Base-by-base conservation (phyloP, 53 echinoderm and acorn worm genomes). In the Arbacia lixula region DNA sequence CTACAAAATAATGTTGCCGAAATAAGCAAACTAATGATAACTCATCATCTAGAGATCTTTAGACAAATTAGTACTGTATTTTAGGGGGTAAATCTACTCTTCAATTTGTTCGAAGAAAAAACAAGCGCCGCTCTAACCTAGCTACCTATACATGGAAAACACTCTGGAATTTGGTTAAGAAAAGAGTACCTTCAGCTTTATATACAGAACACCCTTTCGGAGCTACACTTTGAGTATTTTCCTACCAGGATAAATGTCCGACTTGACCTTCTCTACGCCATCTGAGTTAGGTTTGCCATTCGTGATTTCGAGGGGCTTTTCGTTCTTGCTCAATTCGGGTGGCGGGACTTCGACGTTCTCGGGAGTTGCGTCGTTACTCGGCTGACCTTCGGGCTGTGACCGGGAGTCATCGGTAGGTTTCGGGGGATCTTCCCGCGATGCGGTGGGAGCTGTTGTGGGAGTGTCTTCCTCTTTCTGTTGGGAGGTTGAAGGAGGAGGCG, bases 151-250 rank as follows among this genome's bases (percentile, higher is more conserved):
- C n/a, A n/a, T n/a, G n/a, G n/a, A n/a, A n/a, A n/a, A n/a, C n/a
- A n/a, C n/a, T n/a, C n/a, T n/a, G n/a, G n/a, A n/a, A n/a, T n/a
- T n/a, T n/a, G n/a, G n/a, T n/a, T n/a, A n/a, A n/a, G n/a, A n/a
- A n/a, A n/a, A n/a, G n/a, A n/a, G n/a, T n/a, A n/a, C n/a, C n/a
- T n/a, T n/a, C n/a, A n/a, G n/a, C n/a, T n/a, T n/a, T n/a, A 64
- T 0, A 64, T 33, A 16, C 1, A 16, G 27, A 41, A 69, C 1
- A 66, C 4, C 20, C 19, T 57, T 37, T 6, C 16, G n/a, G 19
- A 0, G 58, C 58, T 77, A 77, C 20, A 77, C 77, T 58, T 77
- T 77, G 1, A 77, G 77, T 57, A 77, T 77, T 30, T 77, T 77
- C 36, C 58, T 77, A 26, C 77, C 77, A 0, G 77, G 4, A 30